phyloP scores from a whole-genome alignment of 1,140 invertebrate species.

The Lepidurus apus region DNA sequence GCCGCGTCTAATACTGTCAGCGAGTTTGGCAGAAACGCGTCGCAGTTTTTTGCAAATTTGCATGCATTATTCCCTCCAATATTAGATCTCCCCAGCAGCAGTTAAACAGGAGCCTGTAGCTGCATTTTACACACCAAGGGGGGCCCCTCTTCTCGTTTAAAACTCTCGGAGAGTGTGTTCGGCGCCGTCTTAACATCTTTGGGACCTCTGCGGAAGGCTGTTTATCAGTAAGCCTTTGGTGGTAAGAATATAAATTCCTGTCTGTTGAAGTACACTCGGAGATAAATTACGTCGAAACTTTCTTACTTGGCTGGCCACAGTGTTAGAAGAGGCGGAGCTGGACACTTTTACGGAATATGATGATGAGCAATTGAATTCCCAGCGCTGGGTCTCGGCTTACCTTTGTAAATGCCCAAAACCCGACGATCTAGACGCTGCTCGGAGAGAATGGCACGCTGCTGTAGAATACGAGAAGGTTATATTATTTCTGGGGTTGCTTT shows the following conservation, averaged over 20 bases:
- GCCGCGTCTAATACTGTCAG: neutral
- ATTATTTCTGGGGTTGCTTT: no score
- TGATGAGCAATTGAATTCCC: neutral
- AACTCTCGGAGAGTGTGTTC: neutral
- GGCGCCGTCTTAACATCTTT: neutral
- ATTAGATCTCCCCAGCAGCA: neutral
- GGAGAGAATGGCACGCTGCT: no score
- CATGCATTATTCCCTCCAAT: neutral
- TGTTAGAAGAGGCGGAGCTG: neutral
- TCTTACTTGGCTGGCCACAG: neutral
- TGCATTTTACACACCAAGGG: slow-evolving; percentile 21
- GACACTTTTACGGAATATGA: neutral
- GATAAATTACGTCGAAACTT: no score
- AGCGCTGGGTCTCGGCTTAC: neutral
- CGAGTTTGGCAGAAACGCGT: neutral
- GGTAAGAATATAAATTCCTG: no score
- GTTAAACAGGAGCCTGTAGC: slow-evolving; percentile 1
- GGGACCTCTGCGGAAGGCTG: no score
- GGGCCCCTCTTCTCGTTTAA: neutral
- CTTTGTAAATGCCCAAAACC: neutral
- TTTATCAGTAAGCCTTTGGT: no score
- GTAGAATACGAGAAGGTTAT: no score
- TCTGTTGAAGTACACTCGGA: no score
- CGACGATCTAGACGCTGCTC: neutral
- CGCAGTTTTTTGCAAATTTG: neutral